phyloP scores from a whole-genome alignment of 2,888 invertebrate species.

The Sphaerophoria taeniata region DNA sequence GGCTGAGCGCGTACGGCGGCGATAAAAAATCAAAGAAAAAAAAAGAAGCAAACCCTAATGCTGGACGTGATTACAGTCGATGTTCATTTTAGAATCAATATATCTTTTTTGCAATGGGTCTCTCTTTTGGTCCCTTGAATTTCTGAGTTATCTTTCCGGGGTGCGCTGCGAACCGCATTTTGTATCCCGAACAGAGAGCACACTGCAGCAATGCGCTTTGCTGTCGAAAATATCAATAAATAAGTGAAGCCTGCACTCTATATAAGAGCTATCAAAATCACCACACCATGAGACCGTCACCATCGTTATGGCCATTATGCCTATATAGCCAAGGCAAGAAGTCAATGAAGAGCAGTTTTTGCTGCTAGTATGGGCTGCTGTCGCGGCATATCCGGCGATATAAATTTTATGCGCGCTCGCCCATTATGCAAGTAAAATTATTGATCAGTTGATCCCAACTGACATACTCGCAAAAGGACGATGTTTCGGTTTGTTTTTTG shows the following conservation, averaged over 20 bases:
- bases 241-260: slow-evolving; percentile 65
- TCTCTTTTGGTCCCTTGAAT: slow-evolving; percentile 38
- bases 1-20: slow-evolving; percentile 19
- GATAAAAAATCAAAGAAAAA: not conserved
- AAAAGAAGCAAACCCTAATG: slow-evolving; percentile 75
- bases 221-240: slow-evolving; percentile 74
- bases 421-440: slow-evolving; percentile 74
- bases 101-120: slow-evolving; percentile 69
- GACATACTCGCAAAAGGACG: slow-evolving; percentile 72
- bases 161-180: slow-evolving; percentile 21
- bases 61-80: slow-evolving; percentile 76
- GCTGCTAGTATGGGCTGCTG: slow-evolving; percentile 61
- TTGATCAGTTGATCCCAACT: slow-evolving; percentile 74
- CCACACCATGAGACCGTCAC: not conserved
- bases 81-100: slow-evolving; percentile 76
- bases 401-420: slow-evolving; percentile 74
- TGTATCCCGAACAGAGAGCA: slow-evolving; percentile 1
- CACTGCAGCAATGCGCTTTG: slow-evolving; percentile 45
- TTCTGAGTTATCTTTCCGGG: slow-evolving; percentile 71
- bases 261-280: slow-evolving; percentile 48
- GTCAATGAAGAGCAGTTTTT: slow-evolving; percentile 70
- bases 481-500: slow-evolving; percentile 24
- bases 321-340: slow-evolving; percentile 48
- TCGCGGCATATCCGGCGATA: slow-evolving; percentile 73
- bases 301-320: not conserved